phyloP scores from a whole-genome alignment of 1,140 invertebrate species.

The Zophobas morio region DNA sequence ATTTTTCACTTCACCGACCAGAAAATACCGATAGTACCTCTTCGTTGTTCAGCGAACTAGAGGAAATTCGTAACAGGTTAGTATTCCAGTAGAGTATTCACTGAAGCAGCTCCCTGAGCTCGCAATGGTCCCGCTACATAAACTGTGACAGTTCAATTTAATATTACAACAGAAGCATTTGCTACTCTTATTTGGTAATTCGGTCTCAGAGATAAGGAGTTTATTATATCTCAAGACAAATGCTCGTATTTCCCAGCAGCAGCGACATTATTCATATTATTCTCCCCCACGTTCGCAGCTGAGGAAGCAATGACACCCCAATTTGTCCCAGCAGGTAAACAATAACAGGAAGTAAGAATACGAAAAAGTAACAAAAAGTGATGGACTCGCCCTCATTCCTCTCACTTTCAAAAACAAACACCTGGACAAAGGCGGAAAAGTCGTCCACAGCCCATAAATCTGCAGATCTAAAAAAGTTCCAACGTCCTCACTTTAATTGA shows the following conservation, averaged over 20 bases:
- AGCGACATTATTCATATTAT: no score
- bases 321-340: constrained; percentile 4
- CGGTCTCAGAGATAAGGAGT: background rate
- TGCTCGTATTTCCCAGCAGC: no score
- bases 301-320: background rate
- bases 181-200: background rate
- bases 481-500: no score
- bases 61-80: constrained; percentile 70
- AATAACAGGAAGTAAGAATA: background rate
- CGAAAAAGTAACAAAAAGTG: background rate
- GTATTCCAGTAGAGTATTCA: constrained; percentile 67
- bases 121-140: no score
- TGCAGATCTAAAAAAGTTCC: no score
- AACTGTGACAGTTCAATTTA: no score
- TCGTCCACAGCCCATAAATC: no score
- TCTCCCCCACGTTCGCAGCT: no score
- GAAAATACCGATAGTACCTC: constrained; percentile 69
- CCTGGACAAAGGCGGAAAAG: no score
- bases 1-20: constrained; percentile 71
- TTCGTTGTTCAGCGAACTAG: constrained; percentile 62
- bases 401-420: no score
- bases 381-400: background rate
- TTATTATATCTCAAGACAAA: background rate
- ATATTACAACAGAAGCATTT: no score
- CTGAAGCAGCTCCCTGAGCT: background rate